phyloP scores from a whole-genome alignment of 2,797 vertebrate genomes.

The Gallinago stenura region DNA sequence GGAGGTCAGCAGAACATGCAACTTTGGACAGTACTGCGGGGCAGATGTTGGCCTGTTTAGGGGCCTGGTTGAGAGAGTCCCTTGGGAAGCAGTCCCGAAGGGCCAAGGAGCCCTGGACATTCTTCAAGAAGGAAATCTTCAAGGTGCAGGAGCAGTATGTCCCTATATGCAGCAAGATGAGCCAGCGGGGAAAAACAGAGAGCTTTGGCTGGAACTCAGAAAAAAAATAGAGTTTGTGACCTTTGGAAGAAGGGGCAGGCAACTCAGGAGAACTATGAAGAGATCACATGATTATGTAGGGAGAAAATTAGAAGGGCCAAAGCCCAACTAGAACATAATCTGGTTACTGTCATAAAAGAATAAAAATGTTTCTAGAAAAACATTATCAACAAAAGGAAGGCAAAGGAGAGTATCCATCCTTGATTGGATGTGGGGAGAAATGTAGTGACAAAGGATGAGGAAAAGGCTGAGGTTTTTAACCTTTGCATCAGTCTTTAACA shows the following conservation, averaged over 20 bases:
- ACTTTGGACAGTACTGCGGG: not conserved
- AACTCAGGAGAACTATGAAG: not conserved
- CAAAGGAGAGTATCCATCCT: not conserved
- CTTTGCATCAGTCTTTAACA: not conserved
- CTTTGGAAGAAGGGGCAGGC: not conserved
- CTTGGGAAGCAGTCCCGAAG: not conserved
- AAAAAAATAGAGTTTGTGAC: not conserved
- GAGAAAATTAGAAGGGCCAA: not conserved
- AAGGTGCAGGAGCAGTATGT: not conserved
- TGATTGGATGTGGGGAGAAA: not conserved
- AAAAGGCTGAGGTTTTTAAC: not conserved
- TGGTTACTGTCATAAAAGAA: not conserved
- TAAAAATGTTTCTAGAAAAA: not conserved
- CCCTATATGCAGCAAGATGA: not conserved
- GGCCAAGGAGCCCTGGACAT: not conserved
- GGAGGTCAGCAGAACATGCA: not conserved
- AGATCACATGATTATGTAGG: not conserved
- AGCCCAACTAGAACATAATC: not conserved
- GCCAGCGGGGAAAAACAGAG: not conserved
- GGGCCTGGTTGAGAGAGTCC: not conserved
- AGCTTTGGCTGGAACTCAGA: not conserved
- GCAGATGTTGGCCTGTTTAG: not conserved
- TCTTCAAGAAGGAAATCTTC: not conserved
- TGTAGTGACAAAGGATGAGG: not conserved
- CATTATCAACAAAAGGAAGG: not conserved